These are phyloP conservation scores for Carassius gibelio DNA, from an alignment of 2,113 vertebrate species.

Conservation along the genomic window DNA sequence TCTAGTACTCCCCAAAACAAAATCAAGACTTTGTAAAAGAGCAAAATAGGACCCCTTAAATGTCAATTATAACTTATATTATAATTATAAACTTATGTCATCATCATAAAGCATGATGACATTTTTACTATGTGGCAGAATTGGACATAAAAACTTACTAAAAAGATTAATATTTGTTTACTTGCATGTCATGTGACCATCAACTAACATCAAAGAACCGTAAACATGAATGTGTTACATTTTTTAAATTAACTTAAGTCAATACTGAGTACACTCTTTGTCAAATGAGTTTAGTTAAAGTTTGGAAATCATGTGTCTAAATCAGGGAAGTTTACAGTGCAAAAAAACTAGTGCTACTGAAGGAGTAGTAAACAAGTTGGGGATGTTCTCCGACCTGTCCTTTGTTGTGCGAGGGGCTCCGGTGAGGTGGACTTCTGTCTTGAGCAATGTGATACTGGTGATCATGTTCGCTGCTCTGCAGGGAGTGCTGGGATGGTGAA, in stretches of 20 bases:
- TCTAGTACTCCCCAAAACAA: too few species aligned
- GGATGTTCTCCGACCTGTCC: constrained; percentile 38
- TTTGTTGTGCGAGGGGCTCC: constrained; percentile 25
- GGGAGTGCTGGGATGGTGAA: constrained; percentile 65
- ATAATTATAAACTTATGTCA: not conserved
- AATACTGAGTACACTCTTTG: not conserved
- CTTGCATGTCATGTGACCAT: not conserved
- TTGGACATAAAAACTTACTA: too few species aligned
- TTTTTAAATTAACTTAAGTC: not conserved
- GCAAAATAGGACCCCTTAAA: too few species aligned
- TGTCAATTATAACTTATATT: too few species aligned
- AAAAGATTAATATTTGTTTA: not conserved
- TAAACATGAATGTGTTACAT: not conserved
- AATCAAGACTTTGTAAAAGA: too few species aligned
- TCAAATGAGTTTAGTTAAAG: not conserved
- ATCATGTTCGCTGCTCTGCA: constrained; percentile 68
- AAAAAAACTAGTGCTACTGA: not conserved
- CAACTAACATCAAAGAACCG: not conserved
- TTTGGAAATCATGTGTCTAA: not conserved
- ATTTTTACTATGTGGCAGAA: not conserved
- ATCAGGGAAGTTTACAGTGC: not conserved
- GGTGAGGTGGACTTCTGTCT: constrained; percentile 27
- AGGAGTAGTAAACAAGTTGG: not conserved
- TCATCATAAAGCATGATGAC: not conserved
- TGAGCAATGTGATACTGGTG: constrained; percentile 67